Base-by-base conservation (phyloP, 92 coral and sea anemone genomes). In the Zoanthus sociatus region DNA sequence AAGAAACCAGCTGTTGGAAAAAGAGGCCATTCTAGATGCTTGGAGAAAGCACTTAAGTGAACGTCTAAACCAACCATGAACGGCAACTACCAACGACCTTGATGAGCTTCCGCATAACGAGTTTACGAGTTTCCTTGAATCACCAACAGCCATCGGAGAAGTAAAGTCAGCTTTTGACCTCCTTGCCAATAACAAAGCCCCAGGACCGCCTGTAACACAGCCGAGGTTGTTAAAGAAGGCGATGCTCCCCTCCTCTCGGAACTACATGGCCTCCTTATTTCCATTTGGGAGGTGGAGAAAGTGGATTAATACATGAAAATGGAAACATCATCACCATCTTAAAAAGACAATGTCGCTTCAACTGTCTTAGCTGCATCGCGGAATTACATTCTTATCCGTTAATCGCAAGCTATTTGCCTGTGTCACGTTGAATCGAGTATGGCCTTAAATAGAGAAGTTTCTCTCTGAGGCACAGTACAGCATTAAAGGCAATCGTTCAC, bases 141-240 rank as follows among this genome's bases (percentile, higher is more conserved):
- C n/a, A 54, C 69, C 69, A 18, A 32, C 31, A 17, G 16, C 69
- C 7, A 6, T 20, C 7, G 50, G 12, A 31, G 76, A 71, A 21
- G 7, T 31, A 1, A 71, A 37, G 42, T 37, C 42, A 2, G 50
- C 76, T 3, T 4, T 71, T 31, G n/a, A 18, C 1, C 47, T 31
- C 3, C 48, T 63, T 12, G 9, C 47, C 5, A 71, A 12, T 15
- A 66, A 55, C 16, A 79, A 79, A 79, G 61, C 71, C 30, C 84
- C 84, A 13, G 84, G 84, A 9, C 30, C 33, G 15, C 32, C 26
- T 31, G 84, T 13, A 56, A 56, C 15, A 53, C 84, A 6, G 37
- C 44, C 16, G 84, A 79, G 48, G 63, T 75, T 11, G 16, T n/a
- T 12, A 16, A 75, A 26, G 58, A 42, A 6, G 32, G 61, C 13